Percentiles rank a stretch among this genome's conserved stretches.
phyloP scores from a whole-genome alignment of 92 coral and sea anemone genomes.

The Ricordea florida region DNA sequence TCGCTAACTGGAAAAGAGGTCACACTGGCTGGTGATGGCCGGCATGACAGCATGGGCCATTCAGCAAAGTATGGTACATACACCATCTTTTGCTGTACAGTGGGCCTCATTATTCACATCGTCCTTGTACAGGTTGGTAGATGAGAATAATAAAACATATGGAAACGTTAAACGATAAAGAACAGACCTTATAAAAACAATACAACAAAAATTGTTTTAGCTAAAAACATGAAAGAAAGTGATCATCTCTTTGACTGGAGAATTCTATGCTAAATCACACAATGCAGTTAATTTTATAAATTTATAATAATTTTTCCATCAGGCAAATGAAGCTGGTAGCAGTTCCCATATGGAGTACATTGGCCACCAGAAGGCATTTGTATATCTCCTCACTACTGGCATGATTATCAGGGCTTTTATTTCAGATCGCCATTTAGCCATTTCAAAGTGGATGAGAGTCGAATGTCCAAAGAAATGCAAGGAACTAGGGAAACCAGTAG shows the following conservation, averaged over 20 bases:
- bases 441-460: constrained; percentile 76
- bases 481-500: constrained; percentile 53
- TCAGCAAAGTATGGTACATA: constrained; percentile 36
- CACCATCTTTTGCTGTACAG: constrained; percentile 1
- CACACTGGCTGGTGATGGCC: too few species aligned
- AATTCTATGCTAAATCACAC: background rate
- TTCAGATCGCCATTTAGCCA: constrained; percentile 60
- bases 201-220: too few species aligned
- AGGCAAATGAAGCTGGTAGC: constrained; percentile 75
- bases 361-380: constrained; percentile 61
- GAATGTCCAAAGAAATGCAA: constrained; percentile 60
- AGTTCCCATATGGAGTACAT: constrained; percentile 65
- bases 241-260: background rate
- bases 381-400: constrained; percentile 52
- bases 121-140: too few species aligned
- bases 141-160: background rate
- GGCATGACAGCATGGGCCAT: too few species aligned
- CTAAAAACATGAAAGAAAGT: background rate
- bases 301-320: background rate
- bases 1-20: constrained; percentile 40
- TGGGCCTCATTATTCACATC: too few species aligned
- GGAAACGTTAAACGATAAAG: too few species aligned
- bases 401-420: constrained; percentile 61
- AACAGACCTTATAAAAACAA: too few species aligned
- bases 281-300: background rate